Evolutionary conservation across 1,140 invertebrate genomes (phyloP).

Genomic region (Magallana gigas): DNA sequence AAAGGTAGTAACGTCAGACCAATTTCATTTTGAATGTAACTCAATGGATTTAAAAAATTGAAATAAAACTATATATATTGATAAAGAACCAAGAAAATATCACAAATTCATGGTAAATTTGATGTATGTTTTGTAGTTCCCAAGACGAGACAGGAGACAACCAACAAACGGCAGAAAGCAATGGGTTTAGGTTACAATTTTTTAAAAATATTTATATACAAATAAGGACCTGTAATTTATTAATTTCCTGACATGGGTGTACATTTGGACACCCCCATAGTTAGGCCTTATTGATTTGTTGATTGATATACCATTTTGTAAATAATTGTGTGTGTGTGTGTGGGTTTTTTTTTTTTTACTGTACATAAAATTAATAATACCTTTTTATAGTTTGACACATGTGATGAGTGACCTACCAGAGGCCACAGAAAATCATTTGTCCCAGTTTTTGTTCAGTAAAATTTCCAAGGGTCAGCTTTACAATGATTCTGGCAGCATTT

Average conservation of each 20-base stretch:
- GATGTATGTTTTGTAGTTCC: not conserved
- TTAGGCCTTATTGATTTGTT: too few species aligned
- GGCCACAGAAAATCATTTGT: slow-evolving; percentile 60
- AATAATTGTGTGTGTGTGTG: too few species aligned
- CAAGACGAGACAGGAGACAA: not conserved
- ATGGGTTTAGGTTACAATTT: not conserved
- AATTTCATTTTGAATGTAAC: not conserved
- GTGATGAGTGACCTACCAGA: slow-evolving; percentile 63
- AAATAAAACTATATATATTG: not conserved
- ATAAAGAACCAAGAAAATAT: too few species aligned
- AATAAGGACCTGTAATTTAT: too few species aligned
- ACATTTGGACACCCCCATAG: too few species aligned
- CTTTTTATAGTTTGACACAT: slow-evolving; percentile 57
- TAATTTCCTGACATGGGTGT: too few species aligned
- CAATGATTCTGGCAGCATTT: slow-evolving; percentile 47
- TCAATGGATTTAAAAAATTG: not conserved
- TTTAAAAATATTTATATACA: too few species aligned
- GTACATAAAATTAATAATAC: too few species aligned
- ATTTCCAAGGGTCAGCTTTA: slow-evolving; percentile 54
- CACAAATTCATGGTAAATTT: not conserved
- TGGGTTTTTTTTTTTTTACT: too few species aligned
- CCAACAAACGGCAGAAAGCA: not conserved
- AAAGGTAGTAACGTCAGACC: not conserved
- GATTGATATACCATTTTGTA: too few species aligned
- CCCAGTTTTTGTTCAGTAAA: slow-evolving; percentile 58